Evolutionary conservation across 64 coral and sea anemone genomes (phyloP), one percentile per base, ranked within the genome.

Genomic region (Montipora cactus): DNA sequence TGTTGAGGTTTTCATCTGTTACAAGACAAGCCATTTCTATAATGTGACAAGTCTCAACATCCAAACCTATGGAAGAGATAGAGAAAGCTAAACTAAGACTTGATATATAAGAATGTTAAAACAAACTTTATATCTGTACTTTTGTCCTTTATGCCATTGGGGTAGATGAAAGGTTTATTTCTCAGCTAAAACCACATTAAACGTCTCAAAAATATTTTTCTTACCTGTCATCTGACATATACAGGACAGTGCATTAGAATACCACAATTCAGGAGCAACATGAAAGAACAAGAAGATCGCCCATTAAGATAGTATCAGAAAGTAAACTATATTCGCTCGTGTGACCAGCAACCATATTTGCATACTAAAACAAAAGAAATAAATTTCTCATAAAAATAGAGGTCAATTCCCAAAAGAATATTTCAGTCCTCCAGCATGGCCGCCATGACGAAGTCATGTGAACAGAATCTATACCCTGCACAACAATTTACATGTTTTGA

Each of bases 11-110:
- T 74, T 66, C 89, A 94, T 99, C 98, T 23, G 95, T 99, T 44
- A 99, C 88, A 62, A 99, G 68, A 59, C 98, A 99, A 28, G 98
- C 95, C 84, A 99, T 99, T 88, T 99, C 98, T 89, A 99, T 92
- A 58, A 99, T 99, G 57, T 99, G 92, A 77, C 95, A 96, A 59
- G 67, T 94, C 1, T 94, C 74, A 75, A 92, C 52, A 90, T 99
- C 89, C 47, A 99, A 77, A 44, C 98, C 98, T 99, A 58, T 25
- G 80, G 23, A 67, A 66, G 55, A 84, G 19, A 78, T 14, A 28
- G 46, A 11, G 21, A 78, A 11, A 49, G 16, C 13, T 45, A 45
- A 11, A 57, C 53, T 57, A 57, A 57, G 53, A 57, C 11, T 45
- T 76, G 37, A 37, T 49, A 78, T 2, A 78, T 19, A 74, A 73